Percentiles rank a stretch among this genome's conserved stretches.
Evolutionary conservation across 2,113 vertebrate genomes (phyloP).

Genomic region (Empidonax alnorum): DNA sequence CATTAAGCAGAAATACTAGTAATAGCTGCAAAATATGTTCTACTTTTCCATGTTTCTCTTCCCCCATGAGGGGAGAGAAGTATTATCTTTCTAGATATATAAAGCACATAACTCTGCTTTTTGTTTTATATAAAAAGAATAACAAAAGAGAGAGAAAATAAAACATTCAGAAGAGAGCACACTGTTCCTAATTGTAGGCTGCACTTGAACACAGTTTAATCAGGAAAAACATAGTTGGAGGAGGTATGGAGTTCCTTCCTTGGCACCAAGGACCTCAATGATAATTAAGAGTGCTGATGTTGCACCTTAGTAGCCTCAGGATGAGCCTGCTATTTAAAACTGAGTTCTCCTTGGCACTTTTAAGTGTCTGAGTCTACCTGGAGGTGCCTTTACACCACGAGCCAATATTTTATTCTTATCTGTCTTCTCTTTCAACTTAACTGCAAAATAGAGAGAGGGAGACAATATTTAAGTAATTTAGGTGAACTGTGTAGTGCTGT

Average conservation of each 20-base stretch:
- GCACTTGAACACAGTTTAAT: neutral
- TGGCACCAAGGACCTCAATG: neutral
- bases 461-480: neutral
- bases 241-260: neutral
- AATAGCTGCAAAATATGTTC: constrained; percentile 1
- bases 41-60: neutral
- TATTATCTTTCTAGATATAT: neutral
- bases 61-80: neutral
- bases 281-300: neutral
- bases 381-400: neutral
- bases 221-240: neutral
- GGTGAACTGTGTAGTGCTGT: neutral
- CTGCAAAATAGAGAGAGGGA: neutral
- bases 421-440: neutral
- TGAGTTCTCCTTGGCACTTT: neutral
- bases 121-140: neutral
- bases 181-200: neutral
- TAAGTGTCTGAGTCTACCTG: neutral
- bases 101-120: neutral
- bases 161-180: neutral
- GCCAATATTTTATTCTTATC: neutral
- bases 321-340: neutral
- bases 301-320: neutral
- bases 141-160: neutral
- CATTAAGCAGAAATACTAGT: neutral